A percentile compares a stretch with the other conserved stretches of the same genome.
Evolutionary conservation across 2,888 invertebrate species (phyloP).

Genomic region (Brachynemurus nebulosus): DNA sequence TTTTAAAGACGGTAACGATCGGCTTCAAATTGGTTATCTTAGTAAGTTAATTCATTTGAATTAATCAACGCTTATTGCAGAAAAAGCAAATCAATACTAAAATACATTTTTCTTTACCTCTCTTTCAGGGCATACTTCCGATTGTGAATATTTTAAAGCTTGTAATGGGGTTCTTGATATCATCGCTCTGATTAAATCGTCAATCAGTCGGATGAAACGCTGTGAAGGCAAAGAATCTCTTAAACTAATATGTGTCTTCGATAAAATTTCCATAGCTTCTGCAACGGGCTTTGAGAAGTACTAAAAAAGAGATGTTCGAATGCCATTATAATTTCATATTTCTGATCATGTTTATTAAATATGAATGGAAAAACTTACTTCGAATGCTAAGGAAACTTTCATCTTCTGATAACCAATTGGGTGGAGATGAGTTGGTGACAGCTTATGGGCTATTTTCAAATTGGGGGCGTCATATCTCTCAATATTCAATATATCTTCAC

Average conservation of each 20-base stretch:
- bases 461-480: constrained; percentile 2
- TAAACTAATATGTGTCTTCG: not conserved
- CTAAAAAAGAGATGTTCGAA: not conserved
- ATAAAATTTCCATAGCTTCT: not conserved
- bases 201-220: not conserved
- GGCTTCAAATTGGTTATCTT: not conserved
- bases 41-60: not conserved
- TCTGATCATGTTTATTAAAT: constrained; percentile 1
- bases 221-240: not conserved
- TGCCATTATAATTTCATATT: constrained; percentile 4
- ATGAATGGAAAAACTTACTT: not conserved
- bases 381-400: not conserved
- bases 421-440: not conserved
- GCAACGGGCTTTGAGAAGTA: not conserved
- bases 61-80: not conserved
- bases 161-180: not conserved
- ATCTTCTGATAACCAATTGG: not conserved
- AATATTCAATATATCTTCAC: not conserved
- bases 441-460: not conserved
- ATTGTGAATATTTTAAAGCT: not conserved
- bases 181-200: not conserved
- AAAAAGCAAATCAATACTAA: not conserved
- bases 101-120: not conserved
- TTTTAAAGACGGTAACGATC: not conserved
- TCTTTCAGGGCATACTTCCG: not conserved